A percentile compares a stretch with the other conserved stretches of the same genome.
Evolutionary conservation across 2,888 invertebrate genomes (phyloP).

Genomic region (Spisula subtruncata): DNA sequence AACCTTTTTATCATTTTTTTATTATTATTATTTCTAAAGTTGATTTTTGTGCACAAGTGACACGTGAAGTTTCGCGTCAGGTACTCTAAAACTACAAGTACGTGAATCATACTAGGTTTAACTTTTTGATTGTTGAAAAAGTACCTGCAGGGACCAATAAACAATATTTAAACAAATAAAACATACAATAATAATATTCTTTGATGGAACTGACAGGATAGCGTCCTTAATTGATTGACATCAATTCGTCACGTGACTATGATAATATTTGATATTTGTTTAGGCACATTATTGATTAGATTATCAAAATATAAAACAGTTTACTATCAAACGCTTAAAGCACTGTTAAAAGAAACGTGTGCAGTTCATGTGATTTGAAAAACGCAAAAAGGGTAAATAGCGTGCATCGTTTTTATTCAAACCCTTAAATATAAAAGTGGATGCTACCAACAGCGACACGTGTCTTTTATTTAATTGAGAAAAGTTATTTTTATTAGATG

Average conservation of each 20-base stretch:
- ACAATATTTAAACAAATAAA: background rate
- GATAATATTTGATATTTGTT: background rate
- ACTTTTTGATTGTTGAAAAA: background rate
- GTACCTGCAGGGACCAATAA: background rate
- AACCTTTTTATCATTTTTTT: too few species aligned
- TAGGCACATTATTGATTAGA: background rate
- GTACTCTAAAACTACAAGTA: too few species aligned
- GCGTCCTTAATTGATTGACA: slow-evolving; percentile 12
- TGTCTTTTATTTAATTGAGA: background rate
- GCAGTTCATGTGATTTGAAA: background rate
- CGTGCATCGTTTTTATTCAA: background rate
- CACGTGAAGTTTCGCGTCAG: too few species aligned
- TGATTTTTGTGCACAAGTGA: too few species aligned
- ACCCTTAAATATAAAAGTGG: background rate
- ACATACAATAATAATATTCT: background rate
- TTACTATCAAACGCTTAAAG: background rate
- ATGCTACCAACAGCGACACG: background rate
- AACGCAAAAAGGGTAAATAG: background rate
- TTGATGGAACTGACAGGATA: background rate
- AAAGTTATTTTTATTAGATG: background rate
- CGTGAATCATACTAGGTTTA: too few species aligned
- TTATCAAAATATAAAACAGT: background rate
- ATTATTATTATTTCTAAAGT: too few species aligned
- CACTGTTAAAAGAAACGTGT: background rate
- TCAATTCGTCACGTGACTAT: background rate